Conservation (phyloP, 2,888 invertebrate species). For the Cephus rjabovi region DNA sequence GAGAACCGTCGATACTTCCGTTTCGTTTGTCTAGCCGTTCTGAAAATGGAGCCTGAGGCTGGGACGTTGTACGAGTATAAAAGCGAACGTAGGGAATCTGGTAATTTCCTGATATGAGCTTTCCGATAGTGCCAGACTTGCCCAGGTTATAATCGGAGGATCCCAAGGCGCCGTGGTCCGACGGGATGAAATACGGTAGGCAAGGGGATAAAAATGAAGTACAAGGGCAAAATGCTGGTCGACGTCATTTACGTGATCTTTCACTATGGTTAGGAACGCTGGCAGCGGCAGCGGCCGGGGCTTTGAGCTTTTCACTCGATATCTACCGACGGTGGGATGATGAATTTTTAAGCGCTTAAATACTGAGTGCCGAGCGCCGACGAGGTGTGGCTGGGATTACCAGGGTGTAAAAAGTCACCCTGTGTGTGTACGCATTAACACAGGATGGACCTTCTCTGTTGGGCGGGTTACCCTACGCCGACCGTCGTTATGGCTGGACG, state of each 20-base stretch:
- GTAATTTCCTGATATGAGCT: neutral
- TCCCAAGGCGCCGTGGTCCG: neutral
- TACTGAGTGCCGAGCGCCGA: conserved; percentile 1
- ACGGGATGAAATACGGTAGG: neutral
- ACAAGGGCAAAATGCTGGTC: neutral
- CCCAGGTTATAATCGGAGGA: neutral
- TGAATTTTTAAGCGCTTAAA: conserved; percentile 23
- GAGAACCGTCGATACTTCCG: neutral
- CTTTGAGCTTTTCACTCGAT: conserved; percentile 3
- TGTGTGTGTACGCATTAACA: neutral
- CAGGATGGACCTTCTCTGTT: neutral
- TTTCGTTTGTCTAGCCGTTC: neutral
- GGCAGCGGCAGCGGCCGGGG: neutral
- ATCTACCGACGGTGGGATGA: neutral
- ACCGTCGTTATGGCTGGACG: neutral
- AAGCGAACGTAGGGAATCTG: neutral
- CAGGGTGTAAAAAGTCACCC: conserved; percentile 19
- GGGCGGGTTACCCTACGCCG: neutral
- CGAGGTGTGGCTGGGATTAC: conserved; percentile 3
- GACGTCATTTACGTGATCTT: neutral
- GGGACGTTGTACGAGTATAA: neutral
- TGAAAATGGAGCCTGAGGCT: neutral
- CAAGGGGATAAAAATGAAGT: neutral
- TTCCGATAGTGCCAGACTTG: neutral
- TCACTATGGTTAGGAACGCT: neutral